phyloP scores from a whole-genome alignment of 2,888 invertebrate genomes.

The Napeogenes sylphis region DNA sequence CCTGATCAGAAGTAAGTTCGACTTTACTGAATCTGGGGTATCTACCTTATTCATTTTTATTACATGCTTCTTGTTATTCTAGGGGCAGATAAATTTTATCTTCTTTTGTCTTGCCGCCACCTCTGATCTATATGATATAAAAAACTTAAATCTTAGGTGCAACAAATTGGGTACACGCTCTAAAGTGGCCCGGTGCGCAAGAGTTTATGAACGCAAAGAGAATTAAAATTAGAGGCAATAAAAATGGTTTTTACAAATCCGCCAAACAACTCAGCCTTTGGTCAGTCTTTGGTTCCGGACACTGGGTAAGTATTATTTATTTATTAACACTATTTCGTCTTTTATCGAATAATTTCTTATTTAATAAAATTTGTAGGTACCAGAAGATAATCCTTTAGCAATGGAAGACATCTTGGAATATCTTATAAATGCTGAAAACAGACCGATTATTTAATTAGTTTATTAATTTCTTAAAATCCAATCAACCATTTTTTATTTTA shows the following conservation, averaged over 20 bases:
- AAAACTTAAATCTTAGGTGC: conserved; percentile 45
- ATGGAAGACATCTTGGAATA: conserved; percentile 63
- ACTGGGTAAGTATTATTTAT: conserved; percentile 55
- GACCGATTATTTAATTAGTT: neutral
- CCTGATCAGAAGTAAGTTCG: too few species aligned
- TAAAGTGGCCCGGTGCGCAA: conserved; percentile 57
- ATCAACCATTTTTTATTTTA: neutral
- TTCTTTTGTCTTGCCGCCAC: too few species aligned
- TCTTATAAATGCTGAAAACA: conserved; percentile 36
- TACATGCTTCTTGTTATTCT: neutral
- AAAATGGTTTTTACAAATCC: conserved; percentile 62
- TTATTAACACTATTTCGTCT: too few species aligned
- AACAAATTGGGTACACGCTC: conserved; percentile 65
- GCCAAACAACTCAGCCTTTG: conserved; percentile 57
- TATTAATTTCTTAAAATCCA: too few species aligned
- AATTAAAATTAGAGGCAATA: conserved; percentile 45
- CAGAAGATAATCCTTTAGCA: conserved; percentile 68
- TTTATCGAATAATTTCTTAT: too few species aligned
- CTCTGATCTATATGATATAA: too few species aligned
- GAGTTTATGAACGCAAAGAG: conserved; percentile 50
- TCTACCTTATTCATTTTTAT: neutral
- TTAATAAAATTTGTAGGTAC: conserved; percentile 44
- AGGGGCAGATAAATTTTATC: too few species aligned
- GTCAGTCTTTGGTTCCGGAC: conserved; percentile 65
- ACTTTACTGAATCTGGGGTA: too few species aligned